These are phyloP conservation scores for Cossypha caffra DNA, from an alignment of 2,797 vertebrate species.

Conservation along the genomic window DNA sequence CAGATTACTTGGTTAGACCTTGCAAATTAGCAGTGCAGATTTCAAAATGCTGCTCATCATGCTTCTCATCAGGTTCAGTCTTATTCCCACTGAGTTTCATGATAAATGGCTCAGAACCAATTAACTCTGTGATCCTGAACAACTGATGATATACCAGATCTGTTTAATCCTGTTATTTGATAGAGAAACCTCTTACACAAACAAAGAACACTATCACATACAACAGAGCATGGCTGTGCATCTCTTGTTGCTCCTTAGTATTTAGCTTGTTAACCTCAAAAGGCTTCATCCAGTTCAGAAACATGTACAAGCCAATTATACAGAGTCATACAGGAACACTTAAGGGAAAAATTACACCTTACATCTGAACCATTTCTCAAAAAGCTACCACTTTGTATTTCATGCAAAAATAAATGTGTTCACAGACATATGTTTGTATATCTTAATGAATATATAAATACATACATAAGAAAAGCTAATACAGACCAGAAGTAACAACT, in stretches of 20 bases:
- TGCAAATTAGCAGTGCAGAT: background rate
- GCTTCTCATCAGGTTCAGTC: background rate
- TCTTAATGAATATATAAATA: background rate
- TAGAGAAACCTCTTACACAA: constrained; percentile 4
- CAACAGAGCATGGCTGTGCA: background rate
- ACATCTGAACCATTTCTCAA: background rate
- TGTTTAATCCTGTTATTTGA: constrained; percentile 17
- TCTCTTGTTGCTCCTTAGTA: background rate
- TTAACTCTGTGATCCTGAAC: background rate
- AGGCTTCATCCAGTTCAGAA: background rate
- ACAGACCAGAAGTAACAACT: background rate
- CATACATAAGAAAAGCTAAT: background rate
- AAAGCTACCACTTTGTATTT: background rate
- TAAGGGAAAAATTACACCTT: background rate
- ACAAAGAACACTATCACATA: background rate
- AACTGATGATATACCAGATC: background rate
- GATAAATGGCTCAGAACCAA: constrained; percentile 16
- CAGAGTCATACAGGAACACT: background rate
- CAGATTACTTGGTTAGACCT: background rate
- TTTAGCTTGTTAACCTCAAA: background rate
- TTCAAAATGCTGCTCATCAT: background rate
- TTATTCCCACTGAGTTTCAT: background rate
- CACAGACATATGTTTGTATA: background rate
- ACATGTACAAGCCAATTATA: background rate
- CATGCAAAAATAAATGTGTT: background rate